Evolutionary conservation across 2,797 vertebrate species (phyloP).

Genomic region (Enteromius anoplus): DNA sequence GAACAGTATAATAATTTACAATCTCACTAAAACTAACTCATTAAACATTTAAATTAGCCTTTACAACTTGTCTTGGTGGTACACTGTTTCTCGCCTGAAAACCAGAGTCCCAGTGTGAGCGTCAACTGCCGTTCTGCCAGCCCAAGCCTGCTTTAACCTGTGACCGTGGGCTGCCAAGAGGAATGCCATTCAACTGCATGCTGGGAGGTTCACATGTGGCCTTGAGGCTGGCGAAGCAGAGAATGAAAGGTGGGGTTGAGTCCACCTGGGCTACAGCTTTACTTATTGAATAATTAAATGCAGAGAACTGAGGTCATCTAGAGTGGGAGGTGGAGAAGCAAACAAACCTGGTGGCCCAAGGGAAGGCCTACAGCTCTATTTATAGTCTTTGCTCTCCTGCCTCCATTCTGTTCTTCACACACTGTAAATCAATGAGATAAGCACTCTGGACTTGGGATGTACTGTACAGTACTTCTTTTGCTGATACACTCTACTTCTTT

Average conservation of each 20-base stretch:
- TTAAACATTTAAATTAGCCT: background rate
- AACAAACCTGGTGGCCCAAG: slow-evolving; percentile 47
- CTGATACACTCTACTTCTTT: slow-evolving; percentile 17
- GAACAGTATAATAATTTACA: background rate
- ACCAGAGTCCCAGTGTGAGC: background rate
- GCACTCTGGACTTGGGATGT: slow-evolving; percentile 22
- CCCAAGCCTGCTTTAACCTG: background rate
- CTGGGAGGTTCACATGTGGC: slow-evolving; percentile 16
- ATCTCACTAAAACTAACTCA: background rate
- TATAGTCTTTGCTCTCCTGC: slow-evolving; percentile 57
- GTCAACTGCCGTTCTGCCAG: background rate
- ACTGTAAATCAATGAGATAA: slow-evolving; percentile 51
- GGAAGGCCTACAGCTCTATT: slow-evolving; percentile 63
- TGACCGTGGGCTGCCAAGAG: background rate
- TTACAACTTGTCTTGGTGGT: background rate
- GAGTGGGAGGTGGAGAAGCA: slow-evolving; percentile 51
- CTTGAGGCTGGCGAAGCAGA: slow-evolving; percentile 16
- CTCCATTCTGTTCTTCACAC: slow-evolving; percentile 25
- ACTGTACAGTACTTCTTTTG: slow-evolving; percentile 1
- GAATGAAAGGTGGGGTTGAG: slow-evolving; percentile 16
- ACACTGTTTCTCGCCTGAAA: background rate
- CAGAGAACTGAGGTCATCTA: slow-evolving; percentile 61
- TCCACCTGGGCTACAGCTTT: slow-evolving; percentile 55
- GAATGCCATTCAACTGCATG: slow-evolving; percentile 9
- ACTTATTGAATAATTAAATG: slow-evolving; percentile 72